Percentiles rank a stretch among this genome's conserved stretches.
Evolutionary conservation across 2,113 vertebrate genomes (phyloP).

Genomic region (Menidia beryllina): DNA sequence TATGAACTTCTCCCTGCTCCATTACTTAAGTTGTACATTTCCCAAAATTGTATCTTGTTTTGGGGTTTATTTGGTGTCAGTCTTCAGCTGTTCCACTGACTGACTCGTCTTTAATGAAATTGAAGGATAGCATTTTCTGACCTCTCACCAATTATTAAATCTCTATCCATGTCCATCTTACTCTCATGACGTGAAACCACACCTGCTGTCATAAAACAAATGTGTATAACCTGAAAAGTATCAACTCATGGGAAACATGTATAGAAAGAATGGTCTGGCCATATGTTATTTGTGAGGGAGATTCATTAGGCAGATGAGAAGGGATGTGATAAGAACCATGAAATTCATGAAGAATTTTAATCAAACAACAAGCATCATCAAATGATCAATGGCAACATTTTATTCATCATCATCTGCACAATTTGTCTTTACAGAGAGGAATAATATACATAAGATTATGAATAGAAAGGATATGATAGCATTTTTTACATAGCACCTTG

Average conservation of each 20-base stretch:
- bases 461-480: conserved; percentile 46
- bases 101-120: too few relatives aligned
- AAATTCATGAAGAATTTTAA: not conserved
- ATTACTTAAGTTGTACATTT: too few relatives aligned
- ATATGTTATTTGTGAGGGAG: not conserved
- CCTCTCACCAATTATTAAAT: too few relatives aligned
- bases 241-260: not conserved
- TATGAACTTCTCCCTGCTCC: too few relatives aligned
- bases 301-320: not conserved
- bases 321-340: not conserved
- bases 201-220: too few relatives aligned
- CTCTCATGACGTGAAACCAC: too few relatives aligned
- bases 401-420: conserved; percentile 76
- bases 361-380: conserved; percentile 3
- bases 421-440: conserved; percentile 73
- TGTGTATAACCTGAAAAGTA: too few relatives aligned
- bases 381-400: conserved; percentile 59
- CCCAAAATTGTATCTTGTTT: too few relatives aligned
- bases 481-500: conserved; percentile 68
- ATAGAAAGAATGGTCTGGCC: not conserved
- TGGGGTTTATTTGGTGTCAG: too few relatives aligned
- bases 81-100: too few relatives aligned
- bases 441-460: conserved; percentile 61
- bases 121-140: too few relatives aligned
- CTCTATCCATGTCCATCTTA: too few relatives aligned